Percentiles rank a stretch among this genome's conserved stretches.
Evolutionary conservation across 2,888 invertebrate species (phyloP).

Genomic region (Agonum fuliginosum): DNA sequence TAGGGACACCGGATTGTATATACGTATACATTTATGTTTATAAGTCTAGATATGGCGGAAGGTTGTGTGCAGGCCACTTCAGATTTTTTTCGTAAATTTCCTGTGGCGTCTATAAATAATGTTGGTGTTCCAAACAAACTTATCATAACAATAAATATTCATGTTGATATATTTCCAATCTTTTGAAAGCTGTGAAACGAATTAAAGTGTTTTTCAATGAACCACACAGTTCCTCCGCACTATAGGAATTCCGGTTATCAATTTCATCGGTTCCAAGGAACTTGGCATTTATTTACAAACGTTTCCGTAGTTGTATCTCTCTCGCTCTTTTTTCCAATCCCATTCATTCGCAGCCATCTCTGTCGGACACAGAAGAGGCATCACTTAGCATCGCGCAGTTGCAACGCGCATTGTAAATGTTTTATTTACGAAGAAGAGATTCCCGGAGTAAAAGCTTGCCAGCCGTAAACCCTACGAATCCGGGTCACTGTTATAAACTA

Average conservation of each 20-base stretch:
- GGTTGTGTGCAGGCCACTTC: no score
- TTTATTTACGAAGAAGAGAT: constrained; percentile 49
- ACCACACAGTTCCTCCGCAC: constrained; percentile 12
- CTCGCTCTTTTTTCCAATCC: constrained; percentile 35
- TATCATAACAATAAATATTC: constrained; percentile 36
- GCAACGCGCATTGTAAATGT: constrained; percentile 54
- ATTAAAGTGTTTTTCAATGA: constrained; percentile 49
- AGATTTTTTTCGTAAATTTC: not conserved
- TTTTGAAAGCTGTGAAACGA: constrained; percentile 28
- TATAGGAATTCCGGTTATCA: constrained; percentile 46
- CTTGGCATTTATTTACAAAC: constrained; percentile 50
- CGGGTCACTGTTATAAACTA: constrained; percentile 56
- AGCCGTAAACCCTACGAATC: constrained; percentile 45
- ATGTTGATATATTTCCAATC: constrained; percentile 40
- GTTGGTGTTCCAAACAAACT: constrained; percentile 9
- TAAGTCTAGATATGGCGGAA: no score
- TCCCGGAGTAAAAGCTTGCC: constrained; percentile 47
- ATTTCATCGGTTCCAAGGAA: constrained; percentile 42
- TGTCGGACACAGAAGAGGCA: not conserved
- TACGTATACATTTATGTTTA: no score
- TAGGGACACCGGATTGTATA: no score
- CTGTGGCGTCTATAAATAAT: not conserved
- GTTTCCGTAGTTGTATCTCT: constrained; percentile 34
- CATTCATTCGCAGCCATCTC: constrained; percentile 35
- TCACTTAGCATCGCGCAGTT: constrained; percentile 40